phyloP scores from a whole-genome alignment of 2,888 invertebrate genomes.

The Noctua janthina region DNA sequence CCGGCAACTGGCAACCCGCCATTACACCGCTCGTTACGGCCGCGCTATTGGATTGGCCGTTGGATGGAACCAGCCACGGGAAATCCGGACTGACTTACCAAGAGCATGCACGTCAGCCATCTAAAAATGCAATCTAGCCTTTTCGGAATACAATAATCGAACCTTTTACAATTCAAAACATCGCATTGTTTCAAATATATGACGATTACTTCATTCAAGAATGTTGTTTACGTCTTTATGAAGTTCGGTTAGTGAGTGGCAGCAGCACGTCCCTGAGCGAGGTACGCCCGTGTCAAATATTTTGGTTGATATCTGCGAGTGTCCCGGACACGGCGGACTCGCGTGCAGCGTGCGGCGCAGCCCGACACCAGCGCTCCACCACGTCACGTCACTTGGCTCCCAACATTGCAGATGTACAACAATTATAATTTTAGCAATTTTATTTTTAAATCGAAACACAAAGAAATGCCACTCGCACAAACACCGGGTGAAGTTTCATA shows the following conservation, averaged over 20 bases:
- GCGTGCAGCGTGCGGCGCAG: conserved; percentile 34
- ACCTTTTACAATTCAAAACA: conserved; percentile 38
- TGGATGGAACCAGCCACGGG: conserved; percentile 46
- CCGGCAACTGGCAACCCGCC: conserved; percentile 54
- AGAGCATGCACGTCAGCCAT: conserved; percentile 24
- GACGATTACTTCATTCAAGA: conserved; percentile 42
- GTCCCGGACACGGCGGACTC: conserved; percentile 11
- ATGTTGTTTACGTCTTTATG: conserved; percentile 42
- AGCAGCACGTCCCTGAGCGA: conserved; percentile 7
- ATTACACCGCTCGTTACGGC: conserved; percentile 44
- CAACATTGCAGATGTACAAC: conserved; percentile 61
- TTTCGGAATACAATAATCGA: conserved; percentile 22
- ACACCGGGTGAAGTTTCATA: conserved; percentile 52
- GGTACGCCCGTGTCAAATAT: conserved; percentile 30
- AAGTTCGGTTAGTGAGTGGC: conserved; percentile 4
- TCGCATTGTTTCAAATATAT: conserved; percentile 44
- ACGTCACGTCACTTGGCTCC: conserved; percentile 56
- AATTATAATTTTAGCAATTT: conserved; percentile 67
- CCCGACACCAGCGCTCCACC: conserved; percentile 21
- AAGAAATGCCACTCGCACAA: conserved; percentile 65
- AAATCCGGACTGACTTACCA: conserved; percentile 59
- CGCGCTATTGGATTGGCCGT: too few species aligned
- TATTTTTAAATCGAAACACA: conserved; percentile 69
- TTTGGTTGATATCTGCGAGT: conserved; percentile 25
- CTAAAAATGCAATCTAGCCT: conserved; percentile 16